These are phyloP conservation scores for Heteromurus nitidus DNA, from an alignment of 2,888 invertebrate genomes.

Conservation along the genomic window DNA sequence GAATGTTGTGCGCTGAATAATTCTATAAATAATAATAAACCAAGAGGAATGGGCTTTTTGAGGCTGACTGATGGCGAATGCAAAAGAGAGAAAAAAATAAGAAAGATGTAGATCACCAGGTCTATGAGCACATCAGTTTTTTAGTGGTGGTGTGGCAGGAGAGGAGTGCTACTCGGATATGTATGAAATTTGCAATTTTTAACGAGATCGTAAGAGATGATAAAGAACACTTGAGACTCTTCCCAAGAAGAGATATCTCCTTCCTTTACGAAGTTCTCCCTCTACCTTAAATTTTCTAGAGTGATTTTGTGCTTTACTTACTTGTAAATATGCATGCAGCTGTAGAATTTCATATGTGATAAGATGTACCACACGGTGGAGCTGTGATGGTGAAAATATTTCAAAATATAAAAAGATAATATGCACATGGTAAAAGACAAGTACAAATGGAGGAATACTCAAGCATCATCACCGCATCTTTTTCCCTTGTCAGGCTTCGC, in stretches of 20 bases:
- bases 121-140: too few species aligned
- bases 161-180: slow-evolving; percentile 38
- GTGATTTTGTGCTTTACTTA: too few species aligned
- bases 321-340: slow-evolving; percentile 8
- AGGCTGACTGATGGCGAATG: too few species aligned
- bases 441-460: slow-evolving; percentile 38
- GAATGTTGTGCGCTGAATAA: too few species aligned
- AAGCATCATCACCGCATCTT: background rate
- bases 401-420: slow-evolving; percentile 39
- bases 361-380: background rate
- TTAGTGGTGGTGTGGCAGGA: too few species aligned
- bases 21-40: too few species aligned
- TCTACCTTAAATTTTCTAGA: too few species aligned
- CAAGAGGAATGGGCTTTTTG: too few species aligned
- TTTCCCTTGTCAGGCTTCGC: background rate
- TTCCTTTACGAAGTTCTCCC: too few species aligned
- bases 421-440: slow-evolving; percentile 41
- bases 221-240: slow-evolving; percentile 16
- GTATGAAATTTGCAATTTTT: slow-evolving; percentile 62
- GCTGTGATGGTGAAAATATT: background rate
- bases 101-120: too few species aligned
- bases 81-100: too few species aligned
- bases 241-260: too few species aligned
- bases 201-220: slow-evolving; percentile 50
- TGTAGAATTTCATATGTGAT: slow-evolving; percentile 35